Base-by-base conservation (phyloP, 1,140 invertebrate species). In the Neodiprion virginianus region DNA sequence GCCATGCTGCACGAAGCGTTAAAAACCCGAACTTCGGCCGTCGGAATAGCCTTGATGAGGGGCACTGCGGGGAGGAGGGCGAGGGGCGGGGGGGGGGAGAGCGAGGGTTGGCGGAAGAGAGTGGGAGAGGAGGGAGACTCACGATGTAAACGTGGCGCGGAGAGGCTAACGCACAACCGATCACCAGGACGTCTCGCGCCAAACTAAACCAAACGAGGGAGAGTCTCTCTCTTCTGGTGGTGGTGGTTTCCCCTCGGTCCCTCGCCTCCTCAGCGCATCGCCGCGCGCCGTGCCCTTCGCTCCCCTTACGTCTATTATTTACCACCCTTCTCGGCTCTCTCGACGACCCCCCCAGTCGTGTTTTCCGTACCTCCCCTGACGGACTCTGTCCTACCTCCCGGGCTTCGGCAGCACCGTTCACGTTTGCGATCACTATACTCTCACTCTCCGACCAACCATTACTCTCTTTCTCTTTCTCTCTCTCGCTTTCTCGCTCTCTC, bases 201-300 rank as follows among this genome's bases (percentile, higher is more conserved):
- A 69, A 76, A 81, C 79, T 81, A 77, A 80, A 79, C 74, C 65
- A 67, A 75, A 77, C 69, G 53, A 17, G 53, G 53, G 53, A 61
- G 11, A 8, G 5, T 14, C 53, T 61, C 53, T 40, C 28, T 40
- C 68, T 72, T 71, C 74, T 67, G 73, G 74, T 77, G 76, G 79
- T 79, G 28, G 28, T 40, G 72, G n/a, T 72, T 80, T 79, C 79
- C 79, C 79, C 80, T 80, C 80, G 75, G 72, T 71, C 74, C 69
- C 71, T 17, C 14, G 40, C 23, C 47, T 10, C 12, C 17, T 67
- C 66, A 48, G 74, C 65, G n/a, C 67, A 66, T 1, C 28, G 23
- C 74, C 74, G 72, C 75, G 75, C 73, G 75, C 74, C 78, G 75
- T 69, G 74, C 73, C 73, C 21, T 75, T 72, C 49, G 74, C 73